Conservation (phyloP, 2,888 invertebrate genomes). For the Drosophila histrio region DNA sequence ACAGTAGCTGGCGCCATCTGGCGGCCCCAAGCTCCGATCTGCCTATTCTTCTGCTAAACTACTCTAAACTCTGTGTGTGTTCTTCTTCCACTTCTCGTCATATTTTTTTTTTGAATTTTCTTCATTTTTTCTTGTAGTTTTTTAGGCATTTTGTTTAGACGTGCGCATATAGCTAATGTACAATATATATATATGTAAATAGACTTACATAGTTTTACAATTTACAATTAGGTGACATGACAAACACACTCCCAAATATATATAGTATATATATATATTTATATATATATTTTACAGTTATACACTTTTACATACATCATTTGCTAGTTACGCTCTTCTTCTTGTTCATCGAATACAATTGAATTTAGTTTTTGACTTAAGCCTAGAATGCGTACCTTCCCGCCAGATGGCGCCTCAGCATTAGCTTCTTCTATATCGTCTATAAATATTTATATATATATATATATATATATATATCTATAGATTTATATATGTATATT, state of each 20-base stretch:
- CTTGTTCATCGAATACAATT: constrained; percentile 44
- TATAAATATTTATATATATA: constrained; percentile 5
- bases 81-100: neutral
- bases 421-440: constrained; percentile 31
- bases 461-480: neutral
- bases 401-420: constrained; percentile 46
- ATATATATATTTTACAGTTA: constrained; percentile 34
- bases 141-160: constrained; percentile 55
- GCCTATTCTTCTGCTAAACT: constrained; percentile 26
- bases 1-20: constrained; percentile 36
- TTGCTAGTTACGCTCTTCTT: constrained; percentile 43
- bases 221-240: constrained; percentile 56
- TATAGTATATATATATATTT: constrained; percentile 17
- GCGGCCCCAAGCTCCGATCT: neutral
- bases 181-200: constrained; percentile 30
- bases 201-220: constrained; percentile 57
- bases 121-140: constrained; percentile 3
- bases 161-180: constrained; percentile 62
- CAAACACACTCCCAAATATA: constrained; percentile 49
- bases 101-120: neutral
- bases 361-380: constrained; percentile 49
- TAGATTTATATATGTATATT: constrained; percentile 1
- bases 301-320: constrained; percentile 42
- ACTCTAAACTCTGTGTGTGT: constrained; percentile 1
- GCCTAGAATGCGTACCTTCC: constrained; percentile 26